Percentiles rank a stretch among this genome's conserved stretches.
Evolutionary conservation across 37 sponge, comb jelly and placozoan species (phyloP).

Genomic region (Bolinopsis microptera): DNA sequence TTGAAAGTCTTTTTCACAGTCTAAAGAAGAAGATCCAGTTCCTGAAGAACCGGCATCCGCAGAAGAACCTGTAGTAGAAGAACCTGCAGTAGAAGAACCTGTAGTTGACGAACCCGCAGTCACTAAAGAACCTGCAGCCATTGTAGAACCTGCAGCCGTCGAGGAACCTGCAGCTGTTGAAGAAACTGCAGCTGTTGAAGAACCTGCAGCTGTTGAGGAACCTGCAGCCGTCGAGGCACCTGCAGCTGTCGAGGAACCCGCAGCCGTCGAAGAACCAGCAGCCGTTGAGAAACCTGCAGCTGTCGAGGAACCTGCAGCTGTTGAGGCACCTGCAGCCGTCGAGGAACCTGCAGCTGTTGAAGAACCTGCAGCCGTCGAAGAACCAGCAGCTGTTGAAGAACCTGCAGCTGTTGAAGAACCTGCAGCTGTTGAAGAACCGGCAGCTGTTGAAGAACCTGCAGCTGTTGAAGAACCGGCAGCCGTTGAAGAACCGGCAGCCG

Average conservation of each 20-base stretch:
- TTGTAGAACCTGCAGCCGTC: background rate
- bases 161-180: background rate
- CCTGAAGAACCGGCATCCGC: background rate
- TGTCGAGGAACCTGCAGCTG: slow-evolving; percentile 3
- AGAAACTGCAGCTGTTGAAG: background rate
- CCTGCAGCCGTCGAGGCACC: background rate
- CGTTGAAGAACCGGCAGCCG: background rate
- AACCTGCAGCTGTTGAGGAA: background rate
- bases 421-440: background rate
- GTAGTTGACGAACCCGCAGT: background rate
- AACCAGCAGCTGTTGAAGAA: background rate
- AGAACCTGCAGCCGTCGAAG: background rate
- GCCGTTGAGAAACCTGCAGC: slow-evolving; percentile 1
- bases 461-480: background rate
- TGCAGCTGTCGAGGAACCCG: background rate
- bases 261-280: background rate
- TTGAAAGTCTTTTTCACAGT: background rate
- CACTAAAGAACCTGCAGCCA: background rate
- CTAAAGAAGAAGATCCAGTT: background rate
- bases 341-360: background rate
- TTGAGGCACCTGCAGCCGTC: background rate
- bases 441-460: background rate
- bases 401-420: background rate
- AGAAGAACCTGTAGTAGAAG: slow-evolving; percentile 2
- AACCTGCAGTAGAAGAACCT: background rate